These are phyloP conservation scores for Cladopsammia gracilis DNA, from an alignment of 64 coral and sea anemone species.

Conservation along the genomic window DNA sequence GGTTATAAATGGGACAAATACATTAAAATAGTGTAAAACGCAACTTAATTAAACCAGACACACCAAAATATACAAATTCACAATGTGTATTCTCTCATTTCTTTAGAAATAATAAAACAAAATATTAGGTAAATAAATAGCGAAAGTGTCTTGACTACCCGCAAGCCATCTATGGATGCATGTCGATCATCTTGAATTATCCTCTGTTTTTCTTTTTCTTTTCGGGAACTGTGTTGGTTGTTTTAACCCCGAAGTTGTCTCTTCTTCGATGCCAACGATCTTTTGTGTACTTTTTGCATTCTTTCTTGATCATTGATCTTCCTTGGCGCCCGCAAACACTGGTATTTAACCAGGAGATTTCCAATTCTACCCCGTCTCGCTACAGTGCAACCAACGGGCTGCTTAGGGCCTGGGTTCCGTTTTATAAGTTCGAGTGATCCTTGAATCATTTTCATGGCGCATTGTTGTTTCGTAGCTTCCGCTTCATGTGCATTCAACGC, in stretches of 20 bases:
- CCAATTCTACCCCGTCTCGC: constrained; percentile 33
- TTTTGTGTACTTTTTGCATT: background rate
- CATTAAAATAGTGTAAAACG: too few relatives aligned
- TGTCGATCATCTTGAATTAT: too few relatives aligned
- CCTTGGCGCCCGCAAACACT: background rate
- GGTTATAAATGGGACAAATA: too few relatives aligned
- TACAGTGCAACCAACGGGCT: background rate
- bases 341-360: constrained; percentile 31
- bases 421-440: background rate
- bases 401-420: background rate
- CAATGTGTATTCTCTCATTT: too few relatives aligned
- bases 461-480: background rate
- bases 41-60: too few relatives aligned
- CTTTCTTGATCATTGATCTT: background rate
- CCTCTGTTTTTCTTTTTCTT: too few relatives aligned
- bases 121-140: too few relatives aligned
- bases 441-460: constrained; percentile 11
- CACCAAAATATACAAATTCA: too few relatives aligned
- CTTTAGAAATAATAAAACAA: too few relatives aligned
- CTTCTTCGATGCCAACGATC: background rate
- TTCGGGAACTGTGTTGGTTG: background rate
- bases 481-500: background rate
- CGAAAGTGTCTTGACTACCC: too few relatives aligned
- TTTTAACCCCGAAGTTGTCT: background rate
- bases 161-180: too few relatives aligned